A percentile compares a stretch with the other conserved stretches of the same genome.
These are phyloP conservation scores for Xestobium rufovillosum DNA, from an alignment of 2,888 invertebrate genomes.

Conservation along the genomic window DNA sequence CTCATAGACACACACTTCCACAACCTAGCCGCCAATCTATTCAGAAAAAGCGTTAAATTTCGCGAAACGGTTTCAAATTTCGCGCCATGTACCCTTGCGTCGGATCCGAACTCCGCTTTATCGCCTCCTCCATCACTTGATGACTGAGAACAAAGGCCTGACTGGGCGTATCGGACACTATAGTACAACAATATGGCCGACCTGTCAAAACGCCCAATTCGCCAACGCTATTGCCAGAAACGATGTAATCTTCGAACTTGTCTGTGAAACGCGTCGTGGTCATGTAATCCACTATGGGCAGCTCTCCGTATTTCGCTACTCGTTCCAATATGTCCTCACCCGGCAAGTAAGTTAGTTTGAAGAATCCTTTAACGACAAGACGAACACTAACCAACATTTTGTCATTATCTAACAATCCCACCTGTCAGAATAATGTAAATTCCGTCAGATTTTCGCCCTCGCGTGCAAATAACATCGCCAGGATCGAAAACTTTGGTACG, in stretches of 20 bases:
- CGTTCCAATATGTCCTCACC: constrained; percentile 7
- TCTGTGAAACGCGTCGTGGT: constrained; percentile 4
- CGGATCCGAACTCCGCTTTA: constrained; percentile 6
- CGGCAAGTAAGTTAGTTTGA: constrained; percentile 7
- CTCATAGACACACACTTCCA: constrained; percentile 8
- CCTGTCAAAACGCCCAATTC: constrained; percentile 10
- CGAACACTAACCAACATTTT: too few species aligned
- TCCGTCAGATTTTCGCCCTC: constrained; percentile 42
- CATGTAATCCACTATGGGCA: constrained; percentile 10
- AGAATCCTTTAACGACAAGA: too few species aligned
- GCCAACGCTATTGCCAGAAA: constrained; percentile 9
- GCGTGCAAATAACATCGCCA: constrained; percentile 24
- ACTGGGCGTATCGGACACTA: constrained; percentile 8
- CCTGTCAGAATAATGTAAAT: constrained; percentile 45
- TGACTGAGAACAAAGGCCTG: constrained; percentile 4
- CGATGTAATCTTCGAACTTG: constrained; percentile 5
- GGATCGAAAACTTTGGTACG: constrained; percentile 17
- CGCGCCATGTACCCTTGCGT: constrained; percentile 5
- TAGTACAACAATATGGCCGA: constrained; percentile 8
- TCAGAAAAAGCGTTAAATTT: background rate
- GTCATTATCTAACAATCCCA: too few species aligned
- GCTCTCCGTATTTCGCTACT: constrained; percentile 10
- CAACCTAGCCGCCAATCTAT: constrained; percentile 8
- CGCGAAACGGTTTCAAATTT: background rate
- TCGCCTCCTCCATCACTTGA: constrained; percentile 5